These are phyloP conservation scores for Orestias chungarensis DNA, from an alignment of 2,797 vertebrate species.

Conservation along the genomic window DNA sequence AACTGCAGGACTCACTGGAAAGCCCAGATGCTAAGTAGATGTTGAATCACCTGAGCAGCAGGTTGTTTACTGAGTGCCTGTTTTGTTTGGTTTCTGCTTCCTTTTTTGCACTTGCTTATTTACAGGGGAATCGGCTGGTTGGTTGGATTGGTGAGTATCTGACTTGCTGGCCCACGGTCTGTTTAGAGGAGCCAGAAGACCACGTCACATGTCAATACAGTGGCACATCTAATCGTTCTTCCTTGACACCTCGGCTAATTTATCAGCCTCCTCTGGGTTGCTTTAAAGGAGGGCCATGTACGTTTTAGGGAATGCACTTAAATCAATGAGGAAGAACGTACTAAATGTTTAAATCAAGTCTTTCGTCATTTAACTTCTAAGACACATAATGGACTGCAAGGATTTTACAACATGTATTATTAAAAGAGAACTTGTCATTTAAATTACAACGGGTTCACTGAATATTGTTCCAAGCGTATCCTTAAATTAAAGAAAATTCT, in stretches of 20 bases:
- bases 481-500: too few relatives aligned
- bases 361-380: too few relatives aligned
- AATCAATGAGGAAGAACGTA: too few relatives aligned
- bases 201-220: constrained; percentile 21
- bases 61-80: constrained; percentile 31
- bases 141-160: constrained; percentile 35
- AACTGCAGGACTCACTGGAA: constrained; percentile 12
- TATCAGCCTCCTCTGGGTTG: too few relatives aligned
- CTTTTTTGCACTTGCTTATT: constrained; percentile 28
- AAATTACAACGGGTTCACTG: too few relatives aligned
- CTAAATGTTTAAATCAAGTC: too few relatives aligned
- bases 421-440: too few relatives aligned
- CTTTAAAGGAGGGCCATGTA: too few relatives aligned
- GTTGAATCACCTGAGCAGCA: constrained; percentile 55
- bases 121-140: constrained; percentile 42
- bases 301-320: too few relatives aligned
- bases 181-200: constrained; percentile 44
- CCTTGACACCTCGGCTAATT: constrained; percentile 30
- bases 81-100: constrained; percentile 31
- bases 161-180: constrained; percentile 51
- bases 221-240: constrained; percentile 39
- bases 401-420: too few relatives aligned
- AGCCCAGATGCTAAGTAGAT: constrained; percentile 38
- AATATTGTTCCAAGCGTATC: too few relatives aligned
- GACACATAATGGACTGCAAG: too few relatives aligned